Evolutionary conservation across 2,797 vertebrate species (phyloP).

Genomic region (Lithobates pipiens): DNA sequence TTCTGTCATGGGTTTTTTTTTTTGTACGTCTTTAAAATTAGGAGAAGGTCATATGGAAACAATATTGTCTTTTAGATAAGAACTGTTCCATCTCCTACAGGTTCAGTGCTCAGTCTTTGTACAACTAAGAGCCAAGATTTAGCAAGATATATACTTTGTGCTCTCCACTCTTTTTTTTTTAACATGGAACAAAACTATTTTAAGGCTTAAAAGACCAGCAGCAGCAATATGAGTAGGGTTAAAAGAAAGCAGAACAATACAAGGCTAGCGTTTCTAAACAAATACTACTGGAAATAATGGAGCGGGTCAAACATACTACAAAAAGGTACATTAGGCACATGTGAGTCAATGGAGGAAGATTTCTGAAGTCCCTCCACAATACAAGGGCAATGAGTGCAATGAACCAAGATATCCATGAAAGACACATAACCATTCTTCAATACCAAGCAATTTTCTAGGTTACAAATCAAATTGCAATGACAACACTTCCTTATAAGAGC

Average conservation of each 20-base stretch:
- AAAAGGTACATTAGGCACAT: slow-evolving; percentile 17
- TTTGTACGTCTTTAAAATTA: background rate
- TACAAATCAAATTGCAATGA: background rate
- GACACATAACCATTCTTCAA: too few species aligned
- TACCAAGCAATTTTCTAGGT: too few species aligned
- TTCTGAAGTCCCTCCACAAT: too few species aligned
- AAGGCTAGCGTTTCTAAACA: slow-evolving; percentile 15
- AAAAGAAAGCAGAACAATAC: slow-evolving; percentile 25
- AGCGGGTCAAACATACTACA: background rate
- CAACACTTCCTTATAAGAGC: too few species aligned
- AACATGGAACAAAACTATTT: background rate
- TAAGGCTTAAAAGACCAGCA: background rate
- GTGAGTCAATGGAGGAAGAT: background rate
- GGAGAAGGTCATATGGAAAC: background rate
- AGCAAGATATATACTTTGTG: background rate
- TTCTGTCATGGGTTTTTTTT: background rate
- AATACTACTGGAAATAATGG: slow-evolving; percentile 33
- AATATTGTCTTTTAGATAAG: background rate
- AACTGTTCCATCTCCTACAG: background rate
- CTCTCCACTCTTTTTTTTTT: background rate
- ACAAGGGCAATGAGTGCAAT: too few species aligned
- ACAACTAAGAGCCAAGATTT: background rate
- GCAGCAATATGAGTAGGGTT: background rate
- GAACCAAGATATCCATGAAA: too few species aligned
- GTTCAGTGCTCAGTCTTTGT: too few species aligned